Base-by-base conservation (phyloP, 1,140 invertebrate species). In the Orchesella cincta region DNA sequence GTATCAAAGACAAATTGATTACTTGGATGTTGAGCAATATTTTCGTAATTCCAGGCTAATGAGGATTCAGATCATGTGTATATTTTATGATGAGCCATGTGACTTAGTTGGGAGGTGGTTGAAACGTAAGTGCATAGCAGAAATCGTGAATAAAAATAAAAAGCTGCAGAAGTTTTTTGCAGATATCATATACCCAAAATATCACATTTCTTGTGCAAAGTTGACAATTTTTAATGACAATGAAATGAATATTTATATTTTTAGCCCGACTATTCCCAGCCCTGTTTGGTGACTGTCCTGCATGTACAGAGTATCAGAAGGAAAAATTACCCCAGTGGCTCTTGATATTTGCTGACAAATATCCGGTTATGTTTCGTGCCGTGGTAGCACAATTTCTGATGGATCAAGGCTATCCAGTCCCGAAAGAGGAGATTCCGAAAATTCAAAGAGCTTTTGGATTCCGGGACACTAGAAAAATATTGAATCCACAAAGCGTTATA, bases 1-100 rank as follows among this genome's bases (percentile, higher is more conserved):
- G 18, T 62, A 76, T 29, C 74, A 74, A 46, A 33, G 74, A 33
- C 76, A 80, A 75, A 71, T 77, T 71, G 79, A 80, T 74, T 78
- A 72, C 54, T 28, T 77, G 2, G 71, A 80, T 72, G 71, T 80
- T 46, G 67, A 74, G 20, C 46, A 72, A 20, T 80, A 80, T 52
- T 80, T 80, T 74, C 54, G 79, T 20, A 80, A 80, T 52, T 76
- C 77, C 23, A 71, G 79, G 23, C 70, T 80, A 33, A 54, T 80
- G 36, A 76, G 73, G 23, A 35, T 80, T 12, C 79, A 80, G 39
- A 78, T 80, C 62, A 74, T 74, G 70, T 80, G 79, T 33, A 76
- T 80, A 28, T 74, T 80, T 72, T 75, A 74, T 64, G 77, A 78
- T 28, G 79, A 76, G 62, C 79, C 79, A 34, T 80, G 79, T 76